These are phyloP conservation scores for Lithophane semibrunnea DNA, from an alignment of 2,888 invertebrate genomes.

Conservation along the genomic window DNA sequence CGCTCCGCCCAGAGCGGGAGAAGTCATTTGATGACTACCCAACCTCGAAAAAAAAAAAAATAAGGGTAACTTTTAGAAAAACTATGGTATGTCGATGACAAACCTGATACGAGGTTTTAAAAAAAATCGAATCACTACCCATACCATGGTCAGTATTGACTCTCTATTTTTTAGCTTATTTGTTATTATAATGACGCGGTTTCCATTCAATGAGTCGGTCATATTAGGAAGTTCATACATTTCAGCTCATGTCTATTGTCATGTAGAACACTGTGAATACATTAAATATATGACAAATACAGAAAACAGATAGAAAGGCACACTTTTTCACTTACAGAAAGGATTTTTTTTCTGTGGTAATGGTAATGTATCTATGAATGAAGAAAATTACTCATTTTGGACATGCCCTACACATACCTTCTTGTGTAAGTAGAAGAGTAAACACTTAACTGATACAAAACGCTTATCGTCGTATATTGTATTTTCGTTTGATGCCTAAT, in stretches of 20 bases:
- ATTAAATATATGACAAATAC: constrained; percentile 24
- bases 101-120: no score
- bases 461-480: no score
- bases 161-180: constrained; percentile 31
- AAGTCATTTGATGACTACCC: no score
- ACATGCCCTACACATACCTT: not conserved
- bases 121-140: not conserved
- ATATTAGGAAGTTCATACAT: constrained; percentile 48
- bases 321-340: constrained; percentile 6
- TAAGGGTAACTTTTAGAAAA: no score
- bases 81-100: no score
- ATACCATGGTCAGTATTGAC: not conserved
- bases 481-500: not conserved
- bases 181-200: constrained; percentile 53
- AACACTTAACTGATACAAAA: not conserved
- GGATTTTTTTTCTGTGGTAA: constrained; percentile 11
- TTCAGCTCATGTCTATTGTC: constrained; percentile 36
- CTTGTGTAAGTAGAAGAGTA: not conserved
- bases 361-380: constrained; percentile 20
- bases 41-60: no score
- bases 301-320: constrained; percentile 25
- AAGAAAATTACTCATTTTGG: not conserved
- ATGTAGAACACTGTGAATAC: constrained; percentile 52
- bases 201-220: constrained; percentile 49
- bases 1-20: no score